Conservation (phyloP, 2,888 invertebrate species). For the Coelinius sp. region DNA sequence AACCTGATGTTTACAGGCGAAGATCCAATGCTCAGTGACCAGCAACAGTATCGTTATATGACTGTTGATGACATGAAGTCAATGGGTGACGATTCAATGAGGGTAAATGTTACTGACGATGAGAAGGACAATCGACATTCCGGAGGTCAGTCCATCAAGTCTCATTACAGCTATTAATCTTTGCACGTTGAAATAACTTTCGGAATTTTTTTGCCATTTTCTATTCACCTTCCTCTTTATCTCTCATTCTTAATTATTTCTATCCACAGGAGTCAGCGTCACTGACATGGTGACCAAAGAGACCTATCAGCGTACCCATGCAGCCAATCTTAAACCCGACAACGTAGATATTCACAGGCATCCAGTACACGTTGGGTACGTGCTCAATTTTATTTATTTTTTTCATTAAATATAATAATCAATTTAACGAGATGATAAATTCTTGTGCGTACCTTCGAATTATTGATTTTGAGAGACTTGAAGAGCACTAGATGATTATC, state of each 20-base stretch:
- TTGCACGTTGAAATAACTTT: neutral
- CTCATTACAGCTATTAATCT: constrained; percentile 10
- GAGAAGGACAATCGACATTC: constrained; percentile 80
- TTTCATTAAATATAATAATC: constrained; percentile 5
- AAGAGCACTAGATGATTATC: neutral
- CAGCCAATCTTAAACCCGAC: constrained; percentile 75
- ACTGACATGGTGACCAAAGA: constrained; percentile 71
- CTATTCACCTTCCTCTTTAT: constrained; percentile 11
- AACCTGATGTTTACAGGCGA: constrained; percentile 77
- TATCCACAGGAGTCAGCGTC: constrained; percentile 61
- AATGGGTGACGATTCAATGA: constrained; percentile 91
- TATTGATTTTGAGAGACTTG: neutral
- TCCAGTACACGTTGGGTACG: constrained; percentile 79
- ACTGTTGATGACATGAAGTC: constrained; percentile 97
- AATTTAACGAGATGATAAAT: neutral
- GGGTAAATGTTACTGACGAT: constrained; percentile 93
- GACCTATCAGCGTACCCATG: constrained; percentile 69
- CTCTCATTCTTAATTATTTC: neutral
- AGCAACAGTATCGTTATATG: constrained; percentile 90
- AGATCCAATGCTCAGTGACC: constrained; percentile 90
- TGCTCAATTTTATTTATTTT: constrained; percentile 48
- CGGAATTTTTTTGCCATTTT: constrained; percentile 15
- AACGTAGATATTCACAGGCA: constrained; percentile 77
- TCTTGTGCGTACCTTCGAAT: neutral
- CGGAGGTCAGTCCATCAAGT: constrained; percentile 59